Conservation (phyloP, 2,888 invertebrate species). For the Monoplex corrugatus region DNA sequence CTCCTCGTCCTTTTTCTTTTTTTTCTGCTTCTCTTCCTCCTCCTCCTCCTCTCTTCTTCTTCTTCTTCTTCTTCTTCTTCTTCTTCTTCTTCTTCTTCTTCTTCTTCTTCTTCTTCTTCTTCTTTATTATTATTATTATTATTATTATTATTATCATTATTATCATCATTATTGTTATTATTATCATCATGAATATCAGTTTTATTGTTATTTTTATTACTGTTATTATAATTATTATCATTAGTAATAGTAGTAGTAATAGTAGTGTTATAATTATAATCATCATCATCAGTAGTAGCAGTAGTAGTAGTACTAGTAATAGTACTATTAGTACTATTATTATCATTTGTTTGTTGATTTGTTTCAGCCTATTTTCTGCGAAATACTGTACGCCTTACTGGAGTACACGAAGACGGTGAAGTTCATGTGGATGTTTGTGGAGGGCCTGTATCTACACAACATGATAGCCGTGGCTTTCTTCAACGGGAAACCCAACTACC, state of each 20-base stretch:
- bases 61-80: background rate
- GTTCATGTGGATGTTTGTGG: slow-evolving; percentile 99
- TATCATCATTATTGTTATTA: background rate
- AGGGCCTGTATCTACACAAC: slow-evolving; percentile 94
- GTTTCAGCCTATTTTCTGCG: slow-evolving; percentile 90
- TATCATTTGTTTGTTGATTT: background rate
- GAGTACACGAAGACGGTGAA: slow-evolving; percentile 95
- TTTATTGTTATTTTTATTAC: background rate
- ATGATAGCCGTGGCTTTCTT: slow-evolving; percentile 87
- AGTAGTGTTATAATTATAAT: background rate
- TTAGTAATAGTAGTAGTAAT: background rate
- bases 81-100: background rate
- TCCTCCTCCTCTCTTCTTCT: background rate
- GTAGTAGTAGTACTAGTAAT: background rate
- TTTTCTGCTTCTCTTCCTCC: too few species aligned
- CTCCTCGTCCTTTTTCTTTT: background rate
- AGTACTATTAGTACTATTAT: too few species aligned
- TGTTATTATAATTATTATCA: background rate
- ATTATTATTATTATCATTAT: background rate
- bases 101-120: background rate
- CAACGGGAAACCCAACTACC: slow-evolving; percentile 81
- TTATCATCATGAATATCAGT: background rate
- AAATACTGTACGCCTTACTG: slow-evolving; percentile 89
- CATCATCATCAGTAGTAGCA: background rate
- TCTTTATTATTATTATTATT: background rate